A percentile compares a stretch with the other conserved stretches of the same genome.
Evolutionary conservation across 30 jellyfish, hydroid and myxozoan genomes (phyloP).

Genomic region (Catostylus mosaicus): DNA sequence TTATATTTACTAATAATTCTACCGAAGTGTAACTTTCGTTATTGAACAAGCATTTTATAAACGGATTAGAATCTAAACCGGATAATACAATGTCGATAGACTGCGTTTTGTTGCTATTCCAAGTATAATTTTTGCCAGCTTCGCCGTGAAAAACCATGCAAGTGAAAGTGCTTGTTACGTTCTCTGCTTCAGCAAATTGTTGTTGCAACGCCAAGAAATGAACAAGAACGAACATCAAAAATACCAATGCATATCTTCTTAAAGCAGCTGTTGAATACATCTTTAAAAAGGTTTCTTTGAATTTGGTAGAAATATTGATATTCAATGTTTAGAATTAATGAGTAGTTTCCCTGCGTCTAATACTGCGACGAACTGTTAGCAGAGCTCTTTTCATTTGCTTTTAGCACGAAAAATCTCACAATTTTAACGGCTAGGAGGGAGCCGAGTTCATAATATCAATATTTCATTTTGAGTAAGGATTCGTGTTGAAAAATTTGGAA

Average conservation of each 20-base stretch:
- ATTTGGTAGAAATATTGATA: too few species aligned
- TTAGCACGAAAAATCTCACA: too few species aligned
- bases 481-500: too few species aligned
- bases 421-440: too few species aligned
- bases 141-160: slow-evolving; percentile 16
- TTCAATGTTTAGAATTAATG: too few species aligned
- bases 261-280: neutral
- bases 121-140: neutral
- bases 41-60: neutral
- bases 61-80: neutral
- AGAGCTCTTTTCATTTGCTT: too few species aligned
- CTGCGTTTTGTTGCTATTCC: slow-evolving; percentile 11
- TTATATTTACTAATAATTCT: neutral
- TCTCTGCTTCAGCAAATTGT: neutral
- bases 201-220: neutral
- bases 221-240: neutral
- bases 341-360: too few species aligned
- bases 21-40: neutral
- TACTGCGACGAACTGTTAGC: too few species aligned
- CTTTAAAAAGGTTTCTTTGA: too few species aligned
- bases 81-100: neutral
- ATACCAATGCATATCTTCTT: neutral
- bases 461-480: too few species aligned
- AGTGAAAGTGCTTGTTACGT: neutral
- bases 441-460: too few species aligned